A percentile compares a stretch with the other conserved stretches of the same genome.
Conservation (phyloP, 2,888 invertebrate species). For the Iphiclides podalirius region DNA sequence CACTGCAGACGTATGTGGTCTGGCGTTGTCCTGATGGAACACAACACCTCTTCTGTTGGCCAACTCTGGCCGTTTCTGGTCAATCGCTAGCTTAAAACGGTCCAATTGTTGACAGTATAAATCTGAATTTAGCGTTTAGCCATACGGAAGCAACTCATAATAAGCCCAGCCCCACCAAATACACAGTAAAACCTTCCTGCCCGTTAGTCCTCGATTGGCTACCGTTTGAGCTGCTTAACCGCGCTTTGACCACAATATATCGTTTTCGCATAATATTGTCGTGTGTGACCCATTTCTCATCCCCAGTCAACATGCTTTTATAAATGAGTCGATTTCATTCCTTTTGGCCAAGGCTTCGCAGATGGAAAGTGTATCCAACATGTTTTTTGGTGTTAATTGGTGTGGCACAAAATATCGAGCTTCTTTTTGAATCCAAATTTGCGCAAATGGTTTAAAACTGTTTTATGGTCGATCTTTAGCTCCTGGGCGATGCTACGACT, state of each 20-base stretch:
- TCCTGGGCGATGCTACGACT: neutral
- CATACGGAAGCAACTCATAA: slow-evolving; percentile 11
- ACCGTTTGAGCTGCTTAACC: neutral
- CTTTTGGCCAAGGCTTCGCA: neutral
- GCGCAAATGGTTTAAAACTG: neutral
- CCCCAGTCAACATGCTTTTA: too few relatives aligned
- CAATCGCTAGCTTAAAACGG: slow-evolving; percentile 1
- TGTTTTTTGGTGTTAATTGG: neutral
- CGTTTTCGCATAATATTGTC: too few relatives aligned
- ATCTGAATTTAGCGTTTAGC: slow-evolving; percentile 3
- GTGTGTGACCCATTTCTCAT: too few relatives aligned
- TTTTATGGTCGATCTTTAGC: too few relatives aligned
- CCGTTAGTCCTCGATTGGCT: too few relatives aligned
- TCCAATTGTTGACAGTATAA: slow-evolving; percentile 68
- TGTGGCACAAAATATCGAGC: too few relatives aligned
- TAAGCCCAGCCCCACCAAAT: neutral
- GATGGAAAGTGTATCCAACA: neutral
- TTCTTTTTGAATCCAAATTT: too few relatives aligned
- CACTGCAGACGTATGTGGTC: too few relatives aligned
- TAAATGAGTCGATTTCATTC: neutral
- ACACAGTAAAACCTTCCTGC: too few relatives aligned
- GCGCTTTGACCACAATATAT: neutral
- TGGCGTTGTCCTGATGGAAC: slow-evolving; percentile 1
- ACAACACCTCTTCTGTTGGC: slow-evolving; percentile 5
- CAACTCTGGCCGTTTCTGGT: slow-evolving; percentile 1